A percentile compares a stretch with the other conserved stretches of the same genome.
These are phyloP conservation scores for Polia nebulosa DNA, from an alignment of 2,888 invertebrate genomes.

Conservation along the genomic window DNA sequence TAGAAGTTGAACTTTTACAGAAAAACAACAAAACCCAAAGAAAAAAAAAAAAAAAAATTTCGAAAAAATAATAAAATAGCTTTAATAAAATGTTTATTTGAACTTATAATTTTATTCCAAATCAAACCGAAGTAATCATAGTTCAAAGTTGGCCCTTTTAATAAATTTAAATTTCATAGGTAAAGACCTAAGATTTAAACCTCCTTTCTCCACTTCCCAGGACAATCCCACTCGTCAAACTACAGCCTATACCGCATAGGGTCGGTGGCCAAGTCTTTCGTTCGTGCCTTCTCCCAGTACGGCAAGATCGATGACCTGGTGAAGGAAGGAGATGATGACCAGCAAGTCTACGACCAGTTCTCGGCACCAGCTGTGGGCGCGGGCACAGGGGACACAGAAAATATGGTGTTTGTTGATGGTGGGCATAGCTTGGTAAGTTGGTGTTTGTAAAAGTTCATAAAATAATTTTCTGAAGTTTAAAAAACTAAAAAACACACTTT, in stretches of 20 bases:
- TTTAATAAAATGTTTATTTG: too few species aligned
- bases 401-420: slow-evolving; percentile 97
- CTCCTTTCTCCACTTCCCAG: slow-evolving; percentile 85
- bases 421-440: slow-evolving; percentile 94
- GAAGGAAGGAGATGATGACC: slow-evolving; percentile 91
- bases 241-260: slow-evolving; percentile 95
- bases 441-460: not conserved
- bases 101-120: too few species aligned
- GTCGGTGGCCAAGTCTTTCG: slow-evolving; percentile 93
- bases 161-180: too few species aligned
- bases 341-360: slow-evolving; percentile 95
- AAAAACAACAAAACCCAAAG: too few species aligned
- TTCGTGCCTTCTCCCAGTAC: slow-evolving; percentile 96
- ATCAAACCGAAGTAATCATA: too few species aligned
- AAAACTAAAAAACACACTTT: too few species aligned
- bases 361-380: slow-evolving; percentile 93
- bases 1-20: too few species aligned
- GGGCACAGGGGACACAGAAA: slow-evolving; percentile 94
- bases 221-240: slow-evolving; percentile 96
- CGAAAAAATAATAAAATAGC: too few species aligned
- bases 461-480: too few species aligned
- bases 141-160: not conserved
- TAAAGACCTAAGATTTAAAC: not conserved
- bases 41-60: too few species aligned
- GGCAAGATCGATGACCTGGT: slow-evolving; percentile 95